These are phyloP conservation scores for Opisthocomus hoazin DNA, from an alignment of 2,113 vertebrate genomes.

Conservation along the genomic window DNA sequence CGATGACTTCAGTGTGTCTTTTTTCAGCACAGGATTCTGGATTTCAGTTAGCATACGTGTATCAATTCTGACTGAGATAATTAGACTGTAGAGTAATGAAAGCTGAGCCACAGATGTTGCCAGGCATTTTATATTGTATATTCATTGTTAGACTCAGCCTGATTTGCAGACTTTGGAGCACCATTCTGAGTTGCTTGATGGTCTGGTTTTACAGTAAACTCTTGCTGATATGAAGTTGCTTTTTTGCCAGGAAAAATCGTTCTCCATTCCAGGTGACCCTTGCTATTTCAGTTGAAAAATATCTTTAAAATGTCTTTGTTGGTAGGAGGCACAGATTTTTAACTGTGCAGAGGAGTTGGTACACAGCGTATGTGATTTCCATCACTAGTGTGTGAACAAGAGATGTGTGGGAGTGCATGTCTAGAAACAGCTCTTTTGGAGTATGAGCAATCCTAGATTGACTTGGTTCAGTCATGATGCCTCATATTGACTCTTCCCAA, in stretches of 20 bases:
- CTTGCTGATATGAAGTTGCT: not conserved
- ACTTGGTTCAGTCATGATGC: not conserved
- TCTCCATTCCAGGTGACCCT: not conserved
- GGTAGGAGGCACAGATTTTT: not conserved
- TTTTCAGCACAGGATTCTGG: not conserved
- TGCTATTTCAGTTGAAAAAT: not conserved
- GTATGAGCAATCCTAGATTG: not conserved
- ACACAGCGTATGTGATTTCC: not conserved
- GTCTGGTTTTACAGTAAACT: not conserved
- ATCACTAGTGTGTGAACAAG: not conserved
- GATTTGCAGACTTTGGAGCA: not conserved
- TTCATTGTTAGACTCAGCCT: not conserved
- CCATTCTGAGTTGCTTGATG: not conserved
- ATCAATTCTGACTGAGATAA: not conserved
- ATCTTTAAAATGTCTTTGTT: not conserved
- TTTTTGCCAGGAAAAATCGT: not conserved
- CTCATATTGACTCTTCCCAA: not conserved
- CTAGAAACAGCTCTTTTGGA: not conserved
- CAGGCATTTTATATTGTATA: not conserved
- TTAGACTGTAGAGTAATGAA: not conserved
- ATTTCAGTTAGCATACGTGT: not conserved
- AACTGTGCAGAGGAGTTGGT: not conserved
- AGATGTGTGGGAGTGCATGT: not conserved
- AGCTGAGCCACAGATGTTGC: not conserved
- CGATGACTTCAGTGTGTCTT: not conserved